These are phyloP conservation scores for Machimus rusticus DNA, from an alignment of 2,888 invertebrate species.

Conservation along the genomic window DNA sequence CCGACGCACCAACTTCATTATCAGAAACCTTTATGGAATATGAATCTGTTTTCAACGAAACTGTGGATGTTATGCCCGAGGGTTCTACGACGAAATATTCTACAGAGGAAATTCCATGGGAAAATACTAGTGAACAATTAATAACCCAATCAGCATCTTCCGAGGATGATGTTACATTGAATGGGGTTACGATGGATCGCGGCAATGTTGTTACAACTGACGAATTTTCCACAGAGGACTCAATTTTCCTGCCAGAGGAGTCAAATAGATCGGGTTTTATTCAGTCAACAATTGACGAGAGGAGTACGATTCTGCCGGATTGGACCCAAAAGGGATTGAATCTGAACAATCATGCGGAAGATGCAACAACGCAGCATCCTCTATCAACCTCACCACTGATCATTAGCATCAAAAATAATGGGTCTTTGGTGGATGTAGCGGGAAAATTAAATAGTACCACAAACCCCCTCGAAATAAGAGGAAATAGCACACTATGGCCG, in stretches of 20 bases:
- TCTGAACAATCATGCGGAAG: neutral
- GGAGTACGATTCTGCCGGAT: neutral
- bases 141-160: neutral
- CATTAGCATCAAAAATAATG: neutral
- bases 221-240: neutral
- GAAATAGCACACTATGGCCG: slow-evolving; percentile 68
- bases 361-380: neutral
- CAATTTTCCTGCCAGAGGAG: neutral
- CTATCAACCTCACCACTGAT: neutral
- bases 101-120: neutral
- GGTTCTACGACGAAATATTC: neutral
- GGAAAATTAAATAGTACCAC: neutral
- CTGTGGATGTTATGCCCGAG: neutral
- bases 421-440: neutral
- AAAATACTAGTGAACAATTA: neutral
- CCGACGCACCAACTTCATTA: neutral
- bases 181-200: neutral
- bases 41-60: neutral
- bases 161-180: neutral
- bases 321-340: neutral
- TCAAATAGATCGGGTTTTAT: neutral
- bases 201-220: neutral
- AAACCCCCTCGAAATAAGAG: neutral
- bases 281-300: neutral
- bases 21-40: slow-evolving; percentile 2